These are phyloP conservation scores for Protomyctophum bolini DNA, from an alignment of 2,113 vertebrate genomes.

Conservation along the genomic window DNA sequence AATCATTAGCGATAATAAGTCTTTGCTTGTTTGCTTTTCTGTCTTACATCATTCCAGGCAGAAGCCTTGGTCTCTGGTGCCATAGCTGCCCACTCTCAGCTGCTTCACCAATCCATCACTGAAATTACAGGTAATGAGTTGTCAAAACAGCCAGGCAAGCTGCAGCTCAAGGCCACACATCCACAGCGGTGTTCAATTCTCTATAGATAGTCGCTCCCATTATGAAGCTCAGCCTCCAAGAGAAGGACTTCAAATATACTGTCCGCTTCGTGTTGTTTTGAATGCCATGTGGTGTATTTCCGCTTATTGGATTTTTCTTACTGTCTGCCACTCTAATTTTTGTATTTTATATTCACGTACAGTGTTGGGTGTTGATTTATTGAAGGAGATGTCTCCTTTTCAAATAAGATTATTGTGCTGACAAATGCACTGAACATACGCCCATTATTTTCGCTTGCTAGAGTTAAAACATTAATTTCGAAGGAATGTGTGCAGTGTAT, in stretches of 20 bases:
- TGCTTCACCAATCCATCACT: slow-evolving; percentile 73
- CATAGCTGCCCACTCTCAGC: slow-evolving; percentile 61
- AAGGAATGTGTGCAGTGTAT: too few species aligned
- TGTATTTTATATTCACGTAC: not conserved
- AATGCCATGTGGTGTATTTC: not conserved
- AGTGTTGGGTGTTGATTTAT: not conserved
- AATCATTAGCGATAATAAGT: slow-evolving; percentile 75
- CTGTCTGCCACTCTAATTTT: not conserved
- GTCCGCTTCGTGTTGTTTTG: slow-evolving; percentile 7
- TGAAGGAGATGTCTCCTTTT: slow-evolving; percentile 4
- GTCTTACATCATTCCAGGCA: slow-evolving; percentile 73
- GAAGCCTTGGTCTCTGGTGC: slow-evolving; percentile 59
- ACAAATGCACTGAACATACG: too few species aligned
- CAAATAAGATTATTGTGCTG: too few species aligned
- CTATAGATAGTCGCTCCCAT: slow-evolving; percentile 43
- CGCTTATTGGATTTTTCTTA: slow-evolving; percentile 17
- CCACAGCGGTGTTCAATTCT: slow-evolving; percentile 47
- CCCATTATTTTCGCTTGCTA: too few species aligned
- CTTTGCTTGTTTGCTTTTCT: slow-evolving; percentile 60
- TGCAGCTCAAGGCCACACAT: slow-evolving; percentile 63
- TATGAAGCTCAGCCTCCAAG: slow-evolving; percentile 39
- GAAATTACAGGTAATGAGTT: slow-evolving; percentile 84
- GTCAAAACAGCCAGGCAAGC: slow-evolving; percentile 72
- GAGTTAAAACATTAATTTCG: too few species aligned
- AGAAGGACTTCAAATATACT: slow-evolving; percentile 59